Base-by-base conservation (phyloP, 1,140 invertebrate genomes). In the Glomeris maerens region DNA sequence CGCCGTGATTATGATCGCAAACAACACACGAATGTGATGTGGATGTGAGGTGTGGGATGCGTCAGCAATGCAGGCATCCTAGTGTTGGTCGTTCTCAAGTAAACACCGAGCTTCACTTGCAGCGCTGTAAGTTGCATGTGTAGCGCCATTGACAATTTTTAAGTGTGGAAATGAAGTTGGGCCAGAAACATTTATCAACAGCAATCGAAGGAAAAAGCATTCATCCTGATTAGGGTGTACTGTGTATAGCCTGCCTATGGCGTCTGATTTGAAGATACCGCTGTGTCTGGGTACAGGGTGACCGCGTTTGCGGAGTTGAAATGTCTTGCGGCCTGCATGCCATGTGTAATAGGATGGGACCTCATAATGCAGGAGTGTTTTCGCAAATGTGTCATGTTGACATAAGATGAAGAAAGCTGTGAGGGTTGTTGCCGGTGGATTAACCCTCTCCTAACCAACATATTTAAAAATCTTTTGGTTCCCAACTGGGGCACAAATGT, bases 381-480 rank as follows among this genome's bases (percentile, higher is more conserved):
- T 49, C 25, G 62, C 63, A 59, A 62, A 63, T 2, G n/a, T 17
- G 53, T 62, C 59, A 5, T 53, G 52, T 56, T 58, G 39, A 53
- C 61, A 69, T 0, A 68, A 40, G 50, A 52, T 29, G 51, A 69
- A 69, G 56, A 70, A 72, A 13, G 52, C 59, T 23, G 60, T 63
- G 13, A 72, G 55, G 52, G 67, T 71, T 52, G 67, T 68, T 27
- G 53, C 45, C 45, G 60, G 61, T 54, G 64, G 59, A 45, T 41
- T 49, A n/a, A n/a, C n/a, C n/a, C n/a, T n/a, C n/a, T n/a, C n/a
- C n/a, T n/a, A n/a, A n/a, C n/a, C n/a, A n/a, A n/a, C n/a, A n/a
- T n/a, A n/a, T n/a, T n/a, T n/a, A n/a, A n/a, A n/a, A n/a, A n/a
- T n/a, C n/a, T n/a, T n/a, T n/a, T n/a, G n/a, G n/a, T n/a, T n/a